A percentile compares a stretch with the other conserved stretches of the same genome.
Evolutionary conservation across 2,888 invertebrate genomes (phyloP).

Genomic region (Eucera pruinosa): DNA sequence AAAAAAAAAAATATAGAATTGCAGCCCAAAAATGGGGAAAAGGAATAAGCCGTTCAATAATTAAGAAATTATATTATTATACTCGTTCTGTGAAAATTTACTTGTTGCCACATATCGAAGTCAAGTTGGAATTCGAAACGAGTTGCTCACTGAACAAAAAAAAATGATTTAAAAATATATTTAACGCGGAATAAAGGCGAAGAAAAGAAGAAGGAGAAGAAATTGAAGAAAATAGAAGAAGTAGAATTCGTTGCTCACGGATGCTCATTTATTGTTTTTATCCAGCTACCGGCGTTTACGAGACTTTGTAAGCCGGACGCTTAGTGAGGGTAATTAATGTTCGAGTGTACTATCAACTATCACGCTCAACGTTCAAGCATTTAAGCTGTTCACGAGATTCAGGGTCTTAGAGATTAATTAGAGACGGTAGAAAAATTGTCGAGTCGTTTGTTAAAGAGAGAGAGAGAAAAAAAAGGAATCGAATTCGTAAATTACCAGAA

Average conservation of each 20-base stretch:
- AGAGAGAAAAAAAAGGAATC: background rate
- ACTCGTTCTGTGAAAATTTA: conserved; percentile 62
- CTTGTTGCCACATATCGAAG: conserved; percentile 69
- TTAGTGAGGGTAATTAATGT: conserved; percentile 56
- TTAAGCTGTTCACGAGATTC: conserved; percentile 59
- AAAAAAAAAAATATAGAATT: background rate
- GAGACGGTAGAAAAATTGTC: conserved; percentile 42
- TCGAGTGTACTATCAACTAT: conserved; percentile 49
- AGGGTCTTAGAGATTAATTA: conserved; percentile 65
- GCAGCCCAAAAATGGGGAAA: background rate
- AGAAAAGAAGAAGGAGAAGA: background rate
- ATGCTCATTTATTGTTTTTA: conserved; percentile 67
- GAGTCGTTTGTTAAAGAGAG: conserved; percentile 41
- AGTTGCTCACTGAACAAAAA: conserved; percentile 65
- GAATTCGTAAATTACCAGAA: conserved; percentile 26
- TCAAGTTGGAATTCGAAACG: conserved; percentile 61
- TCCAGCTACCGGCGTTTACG: conserved; percentile 33
- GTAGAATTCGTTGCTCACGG: conserved; percentile 59
- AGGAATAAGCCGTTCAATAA: conserved; percentile 43
- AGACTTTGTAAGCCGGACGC: conserved; percentile 24
- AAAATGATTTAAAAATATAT: conserved; percentile 2
- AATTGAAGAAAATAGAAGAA: background rate
- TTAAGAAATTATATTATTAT: conserved; percentile 57
- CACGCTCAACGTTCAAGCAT: conserved; percentile 52
- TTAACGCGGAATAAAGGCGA: too few relatives aligned